These are phyloP conservation scores for Cyclina sinensis DNA, from an alignment of 1,140 invertebrate species.

Conservation along the genomic window DNA sequence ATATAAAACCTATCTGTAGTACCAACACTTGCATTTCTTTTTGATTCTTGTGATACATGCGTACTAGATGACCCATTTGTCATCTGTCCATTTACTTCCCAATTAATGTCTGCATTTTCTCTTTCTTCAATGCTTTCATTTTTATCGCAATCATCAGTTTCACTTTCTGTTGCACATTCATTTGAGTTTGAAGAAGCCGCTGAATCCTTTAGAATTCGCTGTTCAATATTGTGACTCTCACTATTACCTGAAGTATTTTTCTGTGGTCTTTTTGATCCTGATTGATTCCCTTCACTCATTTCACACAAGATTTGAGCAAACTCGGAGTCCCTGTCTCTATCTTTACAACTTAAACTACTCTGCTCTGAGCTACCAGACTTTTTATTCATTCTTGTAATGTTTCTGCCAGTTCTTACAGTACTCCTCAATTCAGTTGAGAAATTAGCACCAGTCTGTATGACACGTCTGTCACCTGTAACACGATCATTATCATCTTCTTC, in stretches of 20 bases:
- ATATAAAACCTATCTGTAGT: slow-evolving; percentile 14
- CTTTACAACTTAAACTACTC: not conserved
- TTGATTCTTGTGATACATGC: not conserved
- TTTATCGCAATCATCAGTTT: not conserved
- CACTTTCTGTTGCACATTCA: not conserved
- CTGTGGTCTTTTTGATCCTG: too few species aligned
- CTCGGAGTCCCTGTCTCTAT: not conserved
- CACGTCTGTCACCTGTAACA: not conserved
- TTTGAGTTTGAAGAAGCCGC: too few species aligned
- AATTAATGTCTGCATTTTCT: not conserved
- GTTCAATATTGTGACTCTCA: too few species aligned
- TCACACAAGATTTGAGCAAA: slow-evolving; percentile 59
- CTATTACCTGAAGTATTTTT: too few species aligned
- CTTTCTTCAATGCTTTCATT: not conserved
- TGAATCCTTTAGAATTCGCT: too few species aligned
- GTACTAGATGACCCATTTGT: not conserved
- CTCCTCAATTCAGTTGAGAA: not conserved
- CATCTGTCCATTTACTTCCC: not conserved
- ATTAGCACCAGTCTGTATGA: not conserved
- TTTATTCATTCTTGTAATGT: not conserved
- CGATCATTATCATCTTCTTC: not conserved
- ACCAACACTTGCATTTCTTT: not conserved
- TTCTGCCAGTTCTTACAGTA: not conserved
- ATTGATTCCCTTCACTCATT: slow-evolving; percentile 13
- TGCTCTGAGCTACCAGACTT: not conserved